phyloP scores from a whole-genome alignment of 1,140 invertebrate species.

The Spodoptera litura region DNA sequence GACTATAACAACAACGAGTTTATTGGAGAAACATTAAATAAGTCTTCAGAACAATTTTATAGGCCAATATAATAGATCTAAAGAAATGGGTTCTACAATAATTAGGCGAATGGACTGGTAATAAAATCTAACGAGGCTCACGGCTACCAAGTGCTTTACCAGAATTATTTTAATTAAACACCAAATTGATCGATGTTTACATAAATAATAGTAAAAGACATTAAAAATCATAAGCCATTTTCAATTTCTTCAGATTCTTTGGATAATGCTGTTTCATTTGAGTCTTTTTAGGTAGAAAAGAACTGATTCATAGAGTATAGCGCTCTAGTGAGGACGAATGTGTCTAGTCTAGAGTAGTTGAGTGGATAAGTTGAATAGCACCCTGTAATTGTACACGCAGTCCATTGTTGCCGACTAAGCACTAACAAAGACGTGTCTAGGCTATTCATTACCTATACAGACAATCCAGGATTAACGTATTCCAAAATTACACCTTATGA shows the following conservation, averaged over 20 bases:
- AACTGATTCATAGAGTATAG: conserved; percentile 4
- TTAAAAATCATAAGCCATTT: neutral
- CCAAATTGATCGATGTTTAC: conserved; percentile 11
- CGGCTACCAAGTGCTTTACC: neutral
- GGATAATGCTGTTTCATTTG: neutral
- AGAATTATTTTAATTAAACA: conserved; percentile 5
- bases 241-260: too few relatives aligned
- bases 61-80: conserved; percentile 31
- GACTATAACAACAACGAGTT: conserved; percentile 15
- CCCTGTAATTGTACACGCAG: conserved; percentile 21
- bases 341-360: conserved; percentile 23
- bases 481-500: conserved; percentile 8
- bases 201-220: neutral
- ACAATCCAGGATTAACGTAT: neutral
- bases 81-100: conserved; percentile 29
- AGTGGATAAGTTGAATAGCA: conserved; percentile 20
- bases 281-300: conserved; percentile 12
- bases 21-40: conserved; percentile 35
- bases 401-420: conserved; percentile 23
- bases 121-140: conserved; percentile 25
- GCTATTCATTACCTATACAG: conserved; percentile 15
- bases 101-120: conserved; percentile 25
- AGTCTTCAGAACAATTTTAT: conserved; percentile 22
- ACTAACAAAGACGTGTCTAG: conserved; percentile 20
- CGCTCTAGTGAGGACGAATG: conserved; percentile 8